Evolutionary conservation across 2,113 vertebrate species (phyloP), one percentile per base, ranked within the genome.

Genomic region (Burhinus oedicnemus): DNA sequence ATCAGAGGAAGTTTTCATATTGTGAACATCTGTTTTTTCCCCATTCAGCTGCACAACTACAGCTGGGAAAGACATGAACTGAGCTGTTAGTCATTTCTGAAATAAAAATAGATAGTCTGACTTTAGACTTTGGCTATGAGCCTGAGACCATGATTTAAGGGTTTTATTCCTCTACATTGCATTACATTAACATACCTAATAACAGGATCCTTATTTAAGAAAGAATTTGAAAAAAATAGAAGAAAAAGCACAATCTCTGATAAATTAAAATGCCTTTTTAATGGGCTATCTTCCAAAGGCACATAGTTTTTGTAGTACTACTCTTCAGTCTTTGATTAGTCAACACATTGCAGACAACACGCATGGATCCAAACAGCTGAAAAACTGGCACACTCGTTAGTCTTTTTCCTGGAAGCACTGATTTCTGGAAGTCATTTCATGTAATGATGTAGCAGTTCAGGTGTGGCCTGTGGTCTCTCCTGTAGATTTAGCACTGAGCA

Each of bases 11-110:
- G 90, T 95, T 91, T 93, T 87, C 70, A 74, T 89, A 89, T 78
- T 91, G 69, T 58, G 64, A 95, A 95, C 92, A 96, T 96, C 94
- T 96, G 96, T 11, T 74, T 95, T 95, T 96, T 68, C 29, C 77
- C 34, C 57, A 86, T 93, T 96, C 76, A 74, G 68, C 52, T 93
- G 64, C 54, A 84, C 42, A 91, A 7, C 42, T 89, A 89, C 95
- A 96, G 82, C 90, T 95, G 94, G 61, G 78, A 96, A 97, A 96
- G 62, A 23, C 79, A 84, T 92, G 87, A 83, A 75, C 40, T 75
- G 89, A 77, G 52, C 44, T 69, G 55, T 74, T 94, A 96, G 65
- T 90, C 11, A 95, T 92, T 95, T 95, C 70, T 93, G 85, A 89
- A 95, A 72, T 95, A 93, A 95, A 97, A 97, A 96, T 89, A 96